A percentile compares a stretch with the other conserved stretches of the same genome.
Conservation (phyloP, 2,888 invertebrate genomes). For the Ellobium chinense region DNA sequence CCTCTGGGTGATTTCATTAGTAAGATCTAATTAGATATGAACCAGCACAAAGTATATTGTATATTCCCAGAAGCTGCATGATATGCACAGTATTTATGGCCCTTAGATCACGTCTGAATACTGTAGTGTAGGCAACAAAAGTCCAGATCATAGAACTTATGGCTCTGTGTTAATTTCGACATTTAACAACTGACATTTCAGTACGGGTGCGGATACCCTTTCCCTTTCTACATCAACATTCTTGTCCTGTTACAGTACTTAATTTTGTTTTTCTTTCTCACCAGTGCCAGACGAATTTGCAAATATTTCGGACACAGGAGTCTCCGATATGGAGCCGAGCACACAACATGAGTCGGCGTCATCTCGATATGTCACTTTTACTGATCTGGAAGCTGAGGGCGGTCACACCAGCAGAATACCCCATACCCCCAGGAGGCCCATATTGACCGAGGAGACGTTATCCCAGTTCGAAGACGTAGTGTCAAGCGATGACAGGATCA, state of each 20-base stretch:
- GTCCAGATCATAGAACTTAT: too few relatives aligned
- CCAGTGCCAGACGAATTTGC: conserved; percentile 38
- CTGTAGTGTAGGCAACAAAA: too few relatives aligned
- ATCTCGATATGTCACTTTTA: conserved; percentile 20
- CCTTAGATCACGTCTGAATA: too few relatives aligned
- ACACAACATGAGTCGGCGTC: not conserved
- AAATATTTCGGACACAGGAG: conserved; percentile 28
- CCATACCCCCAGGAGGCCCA: conserved; percentile 21
- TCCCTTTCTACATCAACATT: not conserved
- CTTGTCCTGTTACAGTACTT: not conserved
- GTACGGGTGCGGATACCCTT: too few relatives aligned
- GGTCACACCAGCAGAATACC: conserved; percentile 13
- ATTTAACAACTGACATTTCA: too few relatives aligned
- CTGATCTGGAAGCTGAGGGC: conserved; percentile 30
- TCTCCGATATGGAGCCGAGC: conserved; percentile 13
- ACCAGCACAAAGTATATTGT: too few relatives aligned
- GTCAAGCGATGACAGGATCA: conserved; percentile 34
- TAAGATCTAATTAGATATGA: too few relatives aligned
- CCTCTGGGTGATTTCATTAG: too few relatives aligned
- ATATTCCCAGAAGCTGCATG: too few relatives aligned
- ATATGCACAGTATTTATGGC: too few relatives aligned
- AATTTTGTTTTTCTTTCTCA: not conserved
- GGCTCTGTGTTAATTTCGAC: too few relatives aligned
- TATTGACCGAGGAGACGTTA: conserved; percentile 21
- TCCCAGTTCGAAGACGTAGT: not conserved